Base-by-base conservation (phyloP, 2,888 invertebrate genomes). In the Hypomecis punctinalis region DNA sequence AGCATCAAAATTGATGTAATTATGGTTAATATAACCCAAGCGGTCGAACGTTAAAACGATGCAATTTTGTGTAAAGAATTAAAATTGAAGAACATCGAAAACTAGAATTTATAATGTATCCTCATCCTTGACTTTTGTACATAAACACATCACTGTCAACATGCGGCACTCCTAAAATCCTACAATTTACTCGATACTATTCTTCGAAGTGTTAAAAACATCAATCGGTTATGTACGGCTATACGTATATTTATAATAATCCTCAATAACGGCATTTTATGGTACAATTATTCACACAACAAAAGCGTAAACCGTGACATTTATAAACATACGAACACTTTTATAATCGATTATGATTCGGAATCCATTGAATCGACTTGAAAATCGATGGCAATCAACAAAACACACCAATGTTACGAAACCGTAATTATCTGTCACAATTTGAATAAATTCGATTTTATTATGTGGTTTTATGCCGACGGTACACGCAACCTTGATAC, bases 221-320 rank as follows among this genome's bases (percentile, higher is more conserved):
- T 42, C 43, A 61, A 39, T 60, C 59, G 33, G 52, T 56, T 52
- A 57, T 56, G 53, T 61, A 55, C 45, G 13, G 33, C 53, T 52
- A 33, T 51, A 59, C 42, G 45, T 59, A 45, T 66, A 61, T 66
- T 58, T 53, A 37, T 57, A 57, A 61, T 63, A 57, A 57, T 57
- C 11, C 36, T 55, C 57, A 57, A 53, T 68, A 71, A 67, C 63
- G 48, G 63, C 55, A 56, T 68, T 67, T 68, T 63, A 70, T 62
- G 60, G 66, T 55, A 72, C 80, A 82, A 83, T 82, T 80, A 82
- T 77, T 74, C 72, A 75, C 74, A 78, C 76, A 79, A 80, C 79
- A 75, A 76, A 83, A 81, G 78, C 80, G 75, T 80, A 76, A 78
- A 83, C 82, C 86, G 78, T 86, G 85, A 83, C 85, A 86, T 88